Evolutionary conservation across 1,140 invertebrate genomes (phyloP).

Genomic region (Cherax quadricarinatus): DNA sequence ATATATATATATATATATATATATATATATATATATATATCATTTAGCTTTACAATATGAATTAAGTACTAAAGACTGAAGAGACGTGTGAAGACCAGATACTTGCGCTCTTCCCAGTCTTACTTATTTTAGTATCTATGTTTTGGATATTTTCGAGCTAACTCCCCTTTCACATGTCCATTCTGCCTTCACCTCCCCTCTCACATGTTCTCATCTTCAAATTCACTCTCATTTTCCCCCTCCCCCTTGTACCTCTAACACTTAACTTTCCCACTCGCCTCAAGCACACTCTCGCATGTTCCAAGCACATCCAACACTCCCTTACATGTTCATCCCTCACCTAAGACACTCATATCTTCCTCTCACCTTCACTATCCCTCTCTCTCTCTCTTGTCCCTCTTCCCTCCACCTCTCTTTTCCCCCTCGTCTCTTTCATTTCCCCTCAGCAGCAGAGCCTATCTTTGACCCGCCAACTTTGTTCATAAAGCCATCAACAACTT

Average conservation of each 20-base stretch:
- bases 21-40: no score
- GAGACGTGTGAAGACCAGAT: no score
- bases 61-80: no score
- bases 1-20: no score
- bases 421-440: background rate
- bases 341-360: background rate
- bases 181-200: no score
- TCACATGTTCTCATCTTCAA: background rate
- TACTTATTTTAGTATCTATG: no score
- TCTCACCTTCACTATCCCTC: background rate
- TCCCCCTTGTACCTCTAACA: background rate
- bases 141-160: no score
- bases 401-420: background rate
- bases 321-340: background rate
- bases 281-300: background rate
- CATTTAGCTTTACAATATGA: no score
- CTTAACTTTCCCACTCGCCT: background rate
- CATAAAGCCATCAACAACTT: constrained; percentile 58
- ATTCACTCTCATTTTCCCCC: background rate
- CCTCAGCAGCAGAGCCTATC: background rate
- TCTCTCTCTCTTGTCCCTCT: background rate
- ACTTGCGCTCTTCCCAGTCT: no score
- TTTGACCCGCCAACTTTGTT: constrained; percentile 46
- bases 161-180: no score
- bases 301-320: background rate